Evolutionary conservation across 2,888 invertebrate genomes (phyloP).

Genomic region (Cosmopolites sordidus): DNA sequence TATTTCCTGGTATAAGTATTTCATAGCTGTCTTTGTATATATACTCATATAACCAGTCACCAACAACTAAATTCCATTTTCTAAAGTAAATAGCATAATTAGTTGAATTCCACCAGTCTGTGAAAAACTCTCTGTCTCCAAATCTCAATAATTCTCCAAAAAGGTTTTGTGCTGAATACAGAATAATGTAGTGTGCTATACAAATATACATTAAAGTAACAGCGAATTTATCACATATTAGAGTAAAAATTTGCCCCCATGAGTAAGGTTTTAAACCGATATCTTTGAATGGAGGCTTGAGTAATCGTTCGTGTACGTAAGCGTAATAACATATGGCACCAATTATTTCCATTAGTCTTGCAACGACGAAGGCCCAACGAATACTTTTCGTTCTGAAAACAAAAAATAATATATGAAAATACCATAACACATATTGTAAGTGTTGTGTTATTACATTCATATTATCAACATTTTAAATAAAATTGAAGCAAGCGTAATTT

Average conservation of each 20-base stretch:
- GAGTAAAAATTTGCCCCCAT: conserved; percentile 52
- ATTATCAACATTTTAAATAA: no score
- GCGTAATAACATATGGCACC: conserved; percentile 77
- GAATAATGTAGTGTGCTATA: conserved; percentile 68
- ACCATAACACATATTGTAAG: no score
- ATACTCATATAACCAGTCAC: conserved; percentile 90
- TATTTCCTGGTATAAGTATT: conserved; percentile 48
- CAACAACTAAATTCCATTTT: conserved; percentile 94
- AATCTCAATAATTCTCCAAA: conserved; percentile 86
- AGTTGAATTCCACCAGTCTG: conserved; percentile 92
- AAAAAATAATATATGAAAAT: no score
- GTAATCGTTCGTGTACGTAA: conserved; percentile 75
- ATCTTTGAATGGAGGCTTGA: conserved; percentile 63
- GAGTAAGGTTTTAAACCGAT: conserved; percentile 52
- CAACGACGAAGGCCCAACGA: conserved; percentile 69
- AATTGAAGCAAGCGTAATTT: no score
- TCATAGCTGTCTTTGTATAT: conserved; percentile 70
- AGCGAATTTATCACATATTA: conserved; percentile 68
- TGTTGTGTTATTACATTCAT: no score
- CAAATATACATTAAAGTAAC: conserved; percentile 62
- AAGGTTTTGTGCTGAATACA: conserved; percentile 90
- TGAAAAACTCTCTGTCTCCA: conserved; percentile 79
- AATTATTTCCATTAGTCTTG: conserved; percentile 68
- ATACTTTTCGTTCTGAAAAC: conserved; percentile 63
- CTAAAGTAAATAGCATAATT: conserved; percentile 80